Base-by-base conservation (phyloP, 1,140 invertebrate genomes). In the Calosoma granatense region DNA sequence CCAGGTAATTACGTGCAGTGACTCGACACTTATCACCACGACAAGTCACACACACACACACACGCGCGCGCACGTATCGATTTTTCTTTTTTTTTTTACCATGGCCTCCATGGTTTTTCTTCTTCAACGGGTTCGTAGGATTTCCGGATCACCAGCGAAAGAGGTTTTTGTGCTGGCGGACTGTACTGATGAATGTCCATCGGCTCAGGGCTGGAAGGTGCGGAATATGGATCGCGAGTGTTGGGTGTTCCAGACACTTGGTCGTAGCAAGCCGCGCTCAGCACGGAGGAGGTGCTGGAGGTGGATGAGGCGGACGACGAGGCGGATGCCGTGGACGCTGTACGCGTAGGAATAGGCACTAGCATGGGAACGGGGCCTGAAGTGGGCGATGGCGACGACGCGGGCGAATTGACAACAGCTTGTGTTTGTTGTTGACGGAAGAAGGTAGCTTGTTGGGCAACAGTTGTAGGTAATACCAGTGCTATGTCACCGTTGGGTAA, bases 401-500 rank as follows among this genome's bases (percentile, higher is more conserved):
- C n/a, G n/a, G n/a, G 73, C 0, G 72, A 72, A 0, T 72, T 74
- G 0, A 67, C 63, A 2, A 63, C 62, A 1, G 64, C 65, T 2
- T 67, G 56, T 39, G 65, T 64, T 0, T n/a, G n/a, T 68, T 22
- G 72, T 73, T 54, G 71, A 71, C 0, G 72, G 66, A 52, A 73
- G 73, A 21, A 9, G 15, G 51, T 21, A 17, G 60, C 72, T 68
- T n/a, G 72, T 61, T 1, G 71, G 1, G 75, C 71, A 54, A 72
- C 77, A 55, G 77, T 75, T 17, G 78, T 80, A 0, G 87, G 89
- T 12, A 92, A 71, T 2, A 92, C 76, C 1, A 92, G 77, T 0
- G 89, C 88, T 47, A 92, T 77, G 63, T 89, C 88, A 0, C 88
- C 89, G 22, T 76, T 86, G 15, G 79, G 82, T 60, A 82, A 73